These are phyloP conservation scores for Suricata suricatta DNA, from an alignment of 2,113 vertebrate genomes.

Conservation along the genomic window DNA sequence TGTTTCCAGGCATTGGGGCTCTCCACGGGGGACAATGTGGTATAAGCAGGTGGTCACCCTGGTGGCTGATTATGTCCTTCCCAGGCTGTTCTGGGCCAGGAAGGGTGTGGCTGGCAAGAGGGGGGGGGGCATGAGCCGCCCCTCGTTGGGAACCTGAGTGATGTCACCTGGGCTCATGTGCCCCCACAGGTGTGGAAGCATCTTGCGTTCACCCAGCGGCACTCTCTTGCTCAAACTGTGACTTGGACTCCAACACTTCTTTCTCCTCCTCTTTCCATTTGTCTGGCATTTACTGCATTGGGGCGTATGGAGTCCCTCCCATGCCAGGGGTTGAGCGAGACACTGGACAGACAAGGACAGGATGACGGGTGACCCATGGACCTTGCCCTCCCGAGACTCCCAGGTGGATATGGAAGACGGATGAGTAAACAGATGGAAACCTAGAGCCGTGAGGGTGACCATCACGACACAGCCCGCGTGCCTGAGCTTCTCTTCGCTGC, in stretches of 20 bases:
- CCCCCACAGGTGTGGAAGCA: accelerated
- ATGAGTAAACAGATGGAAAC: accelerated
- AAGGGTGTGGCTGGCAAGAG: accelerated
- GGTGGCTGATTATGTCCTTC: too few relatives aligned
- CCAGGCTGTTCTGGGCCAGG: not conserved
- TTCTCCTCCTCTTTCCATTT: accelerated
- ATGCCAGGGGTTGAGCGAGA: accelerated
- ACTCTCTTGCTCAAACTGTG: accelerated
- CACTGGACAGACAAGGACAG: accelerated
- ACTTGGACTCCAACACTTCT: accelerated
- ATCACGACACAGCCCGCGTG: accelerated
- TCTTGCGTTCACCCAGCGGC: not conserved
- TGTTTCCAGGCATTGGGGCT: not conserved
- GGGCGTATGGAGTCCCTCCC: not conserved
- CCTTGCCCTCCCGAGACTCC: not conserved
- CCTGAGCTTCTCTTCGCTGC: accelerated
- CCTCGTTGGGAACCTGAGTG: accelerated
- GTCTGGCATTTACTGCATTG: accelerated
- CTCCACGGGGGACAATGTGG: accelerated
- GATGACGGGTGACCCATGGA: accelerated
- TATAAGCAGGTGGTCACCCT: not conserved
- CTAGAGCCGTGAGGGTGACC: accelerated
- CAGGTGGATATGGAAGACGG: accelerated
- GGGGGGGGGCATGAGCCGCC: accelerated
- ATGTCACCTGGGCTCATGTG: not conserved